phyloP scores from a whole-genome alignment of 2,888 invertebrate species.

The Chalcis sispes region DNA sequence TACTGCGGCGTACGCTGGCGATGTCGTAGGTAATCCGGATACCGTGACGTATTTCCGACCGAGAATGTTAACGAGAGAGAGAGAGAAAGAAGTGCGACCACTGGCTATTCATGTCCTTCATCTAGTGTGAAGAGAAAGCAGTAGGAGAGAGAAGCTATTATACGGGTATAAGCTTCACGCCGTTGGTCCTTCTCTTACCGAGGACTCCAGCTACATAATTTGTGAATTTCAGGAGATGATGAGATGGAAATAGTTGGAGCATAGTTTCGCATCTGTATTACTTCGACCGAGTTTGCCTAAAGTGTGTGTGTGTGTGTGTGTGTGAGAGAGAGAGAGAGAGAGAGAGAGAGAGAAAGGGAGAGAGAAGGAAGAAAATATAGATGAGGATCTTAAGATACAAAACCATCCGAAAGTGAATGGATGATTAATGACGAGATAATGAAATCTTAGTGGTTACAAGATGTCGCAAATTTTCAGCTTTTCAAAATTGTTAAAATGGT shows the following conservation, averaged over 20 bases:
- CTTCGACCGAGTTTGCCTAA: slow-evolving; percentile 11
- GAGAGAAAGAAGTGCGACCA: not conserved
- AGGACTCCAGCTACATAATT: too few relatives aligned
- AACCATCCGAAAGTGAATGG: not conserved
- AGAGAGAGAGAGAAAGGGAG: too few relatives aligned
- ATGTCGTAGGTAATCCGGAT: slow-evolving; percentile 34
- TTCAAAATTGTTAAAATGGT: too few relatives aligned
- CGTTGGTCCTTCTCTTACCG: too few relatives aligned
- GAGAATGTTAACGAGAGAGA: slow-evolving; percentile 43
- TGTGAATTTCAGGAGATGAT: slow-evolving; percentile 31
- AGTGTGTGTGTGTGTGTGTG: too few relatives aligned
- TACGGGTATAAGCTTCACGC: too few relatives aligned
- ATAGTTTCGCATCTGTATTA: slow-evolving; percentile 26
- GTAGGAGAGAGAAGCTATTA: too few relatives aligned
- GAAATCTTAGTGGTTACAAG: not conserved
- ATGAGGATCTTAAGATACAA: not conserved
- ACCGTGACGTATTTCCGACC: slow-evolving; percentile 41
- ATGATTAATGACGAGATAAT: slow-evolving; percentile 8
- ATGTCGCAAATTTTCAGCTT: too few relatives aligned
- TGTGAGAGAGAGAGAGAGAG: too few relatives aligned
- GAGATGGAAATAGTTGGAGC: slow-evolving; percentile 35
- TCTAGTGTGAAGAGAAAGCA: too few relatives aligned
- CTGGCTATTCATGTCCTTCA: too few relatives aligned
- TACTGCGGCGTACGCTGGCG: slow-evolving; percentile 1
- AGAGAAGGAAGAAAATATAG: too few relatives aligned